Evolutionary conservation across 53 echinoderm and acorn worm genomes (phyloP).

Genomic region (Paracentrotus lividus): DNA sequence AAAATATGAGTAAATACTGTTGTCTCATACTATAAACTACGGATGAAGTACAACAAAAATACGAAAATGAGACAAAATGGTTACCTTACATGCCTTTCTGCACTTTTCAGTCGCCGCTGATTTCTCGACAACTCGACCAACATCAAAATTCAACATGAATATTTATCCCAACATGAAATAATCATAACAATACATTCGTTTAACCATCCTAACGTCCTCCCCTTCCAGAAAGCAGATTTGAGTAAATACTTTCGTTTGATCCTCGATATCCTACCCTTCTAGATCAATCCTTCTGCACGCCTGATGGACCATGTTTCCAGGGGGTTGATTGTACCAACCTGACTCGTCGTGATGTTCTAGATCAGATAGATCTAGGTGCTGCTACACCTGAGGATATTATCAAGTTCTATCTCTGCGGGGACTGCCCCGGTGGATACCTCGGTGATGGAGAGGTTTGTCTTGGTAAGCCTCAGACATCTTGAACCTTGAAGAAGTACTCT

Average conservation of each 20-base stretch:
- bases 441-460: slow-evolving; percentile 90
- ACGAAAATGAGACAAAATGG: no score
- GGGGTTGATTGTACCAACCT: slow-evolving; percentile 81
- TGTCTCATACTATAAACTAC: no score
- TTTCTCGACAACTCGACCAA: no score
- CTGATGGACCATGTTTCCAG: slow-evolving; percentile 83
- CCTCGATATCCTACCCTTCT: not conserved
- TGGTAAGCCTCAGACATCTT: slow-evolving; percentile 80
- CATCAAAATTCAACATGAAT: no score
- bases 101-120: no score
- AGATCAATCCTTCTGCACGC: slow-evolving; percentile 44
- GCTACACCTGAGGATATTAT: slow-evolving; percentile 71
- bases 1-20: no score
- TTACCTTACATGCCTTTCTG: no score
- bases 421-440: slow-evolving; percentile 85
- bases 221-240: not conserved
- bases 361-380: slow-evolving; percentile 39
- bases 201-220: no score
- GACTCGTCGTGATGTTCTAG: slow-evolving; percentile 39
- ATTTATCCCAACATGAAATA: no score
- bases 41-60: no score
- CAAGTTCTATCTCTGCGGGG: slow-evolving; percentile 85
- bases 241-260: not conserved
- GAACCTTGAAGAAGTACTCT: no score
- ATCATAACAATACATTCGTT: no score